Conservation (phyloP, 2,113 vertebrate genomes). For the Canis aureus region DNA sequence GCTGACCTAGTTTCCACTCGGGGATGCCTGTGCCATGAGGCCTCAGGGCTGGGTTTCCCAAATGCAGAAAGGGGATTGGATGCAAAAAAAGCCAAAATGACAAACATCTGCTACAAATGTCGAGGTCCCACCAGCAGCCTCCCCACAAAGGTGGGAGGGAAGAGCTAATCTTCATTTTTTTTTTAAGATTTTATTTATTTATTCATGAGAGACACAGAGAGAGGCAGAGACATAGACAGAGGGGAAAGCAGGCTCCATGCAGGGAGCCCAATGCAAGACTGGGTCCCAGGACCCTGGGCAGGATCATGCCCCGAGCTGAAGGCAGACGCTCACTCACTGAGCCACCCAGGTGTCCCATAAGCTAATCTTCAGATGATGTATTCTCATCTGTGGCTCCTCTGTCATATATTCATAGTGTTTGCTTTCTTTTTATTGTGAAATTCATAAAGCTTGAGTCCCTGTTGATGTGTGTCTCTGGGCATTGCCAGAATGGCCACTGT, state of each 20-base stretch:
- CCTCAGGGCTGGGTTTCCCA: background rate
- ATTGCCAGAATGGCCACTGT: background rate
- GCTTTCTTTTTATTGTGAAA: background rate
- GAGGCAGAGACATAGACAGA: no score
- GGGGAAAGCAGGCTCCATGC: no score
- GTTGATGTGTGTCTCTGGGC: background rate
- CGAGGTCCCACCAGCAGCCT: background rate
- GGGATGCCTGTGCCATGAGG: accelerated
- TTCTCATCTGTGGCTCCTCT: background rate
- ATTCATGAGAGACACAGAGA: no score
- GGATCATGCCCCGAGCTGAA: no score
- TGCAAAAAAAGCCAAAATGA: no score
- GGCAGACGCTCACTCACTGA: no score
- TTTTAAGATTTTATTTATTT: no score
- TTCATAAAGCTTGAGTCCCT: background rate
- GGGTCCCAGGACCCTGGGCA: no score
- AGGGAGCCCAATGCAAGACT: no score
- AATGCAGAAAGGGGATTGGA: background rate
- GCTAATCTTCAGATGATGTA: accelerated
- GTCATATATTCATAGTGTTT: accelerated
- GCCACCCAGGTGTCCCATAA: no score
- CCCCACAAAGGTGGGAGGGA: background rate
- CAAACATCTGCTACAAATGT: background rate
- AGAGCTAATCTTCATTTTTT: no score
- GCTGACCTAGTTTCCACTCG: background rate